phyloP scores from a whole-genome alignment of 2,113 vertebrate species.

The Smithornis capensis region DNA sequence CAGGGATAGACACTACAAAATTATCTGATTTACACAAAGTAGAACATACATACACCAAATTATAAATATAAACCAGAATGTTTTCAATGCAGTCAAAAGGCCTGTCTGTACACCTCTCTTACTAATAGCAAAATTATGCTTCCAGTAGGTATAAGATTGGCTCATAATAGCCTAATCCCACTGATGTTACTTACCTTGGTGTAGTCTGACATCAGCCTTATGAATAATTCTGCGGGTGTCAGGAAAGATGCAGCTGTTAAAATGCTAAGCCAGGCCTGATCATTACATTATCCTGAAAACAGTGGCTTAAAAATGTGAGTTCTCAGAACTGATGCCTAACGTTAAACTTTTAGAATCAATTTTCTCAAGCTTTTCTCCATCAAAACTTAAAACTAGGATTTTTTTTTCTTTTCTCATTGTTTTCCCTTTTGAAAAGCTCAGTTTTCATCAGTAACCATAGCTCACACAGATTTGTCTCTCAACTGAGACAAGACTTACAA shows the following conservation, averaged over 20 bases:
- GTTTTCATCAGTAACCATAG: not conserved
- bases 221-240: not conserved
- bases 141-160: slow-evolving; percentile 2
- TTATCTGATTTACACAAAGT: not conserved
- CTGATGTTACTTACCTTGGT: not conserved
- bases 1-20: not conserved
- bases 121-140: slow-evolving; percentile 25
- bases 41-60: not conserved
- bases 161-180: slow-evolving; percentile 30
- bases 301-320: not conserved
- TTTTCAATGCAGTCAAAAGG: not conserved
- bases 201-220: slow-evolving; percentile 7
- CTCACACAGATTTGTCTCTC: not conserved
- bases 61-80: not conserved
- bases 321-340: not conserved
- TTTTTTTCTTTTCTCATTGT: not conserved
- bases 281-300: slow-evolving; percentile 14
- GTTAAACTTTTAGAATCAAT: not conserved
- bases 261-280: not conserved
- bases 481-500: not conserved
- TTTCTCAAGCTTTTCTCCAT: not conserved
- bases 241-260: slow-evolving; percentile 33
- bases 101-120: not conserved
- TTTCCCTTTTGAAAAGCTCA: not conserved
- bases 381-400: not conserved